Evolutionary conservation across 2,797 vertebrate genomes (phyloP), one percentile per base, ranked within the genome.

Genomic region (Eulemur coronatus): DNA sequence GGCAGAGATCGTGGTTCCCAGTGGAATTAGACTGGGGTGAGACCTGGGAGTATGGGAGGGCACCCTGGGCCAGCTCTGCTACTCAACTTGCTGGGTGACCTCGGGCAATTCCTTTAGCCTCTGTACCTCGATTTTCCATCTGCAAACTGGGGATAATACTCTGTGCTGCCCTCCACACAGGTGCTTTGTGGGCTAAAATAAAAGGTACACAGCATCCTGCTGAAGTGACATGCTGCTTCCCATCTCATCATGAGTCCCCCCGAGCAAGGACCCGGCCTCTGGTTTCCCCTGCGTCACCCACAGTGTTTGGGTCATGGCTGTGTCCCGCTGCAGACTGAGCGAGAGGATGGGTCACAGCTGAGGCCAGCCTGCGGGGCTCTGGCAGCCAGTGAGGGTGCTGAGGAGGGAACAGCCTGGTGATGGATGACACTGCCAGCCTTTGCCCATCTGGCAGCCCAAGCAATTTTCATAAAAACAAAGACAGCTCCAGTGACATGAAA

Each of bases 391-490:
- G 17, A 93, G 86, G 79, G 22, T 86, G 79, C 86, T 38, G 30
- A 81, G 55, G 93, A 96, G 86, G 89, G 96, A 93, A 84, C 91
- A 95, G 96, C 72, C 67, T 79, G 57, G 84, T 93, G 94, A 96
- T 82, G 93, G 96, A 93, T 95, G 96, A 57, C 0, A 38, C 84
- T 67, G 96, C 96, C 96, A 96, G 95, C 92, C 67, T 92, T 89
- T 86, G 95, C 94, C 97, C 94, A 96, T 98, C 97, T 97, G 97
- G 97, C 86, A 93, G 96, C 94, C 84, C 0, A 26, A 89, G 97
- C 38, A 28, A 97, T 97, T 97, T 95, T 92, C 97, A 97, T 97
- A 94, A 97, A 97, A 95, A 97, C 97, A 98, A 98, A 97, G 97
- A 95, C 94, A 90, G 89, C 78, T 97, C 78, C 89, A 69, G 96